phyloP scores from a whole-genome alignment of 2,797 vertebrate species.

The Phrynocephalus forsythii region DNA sequence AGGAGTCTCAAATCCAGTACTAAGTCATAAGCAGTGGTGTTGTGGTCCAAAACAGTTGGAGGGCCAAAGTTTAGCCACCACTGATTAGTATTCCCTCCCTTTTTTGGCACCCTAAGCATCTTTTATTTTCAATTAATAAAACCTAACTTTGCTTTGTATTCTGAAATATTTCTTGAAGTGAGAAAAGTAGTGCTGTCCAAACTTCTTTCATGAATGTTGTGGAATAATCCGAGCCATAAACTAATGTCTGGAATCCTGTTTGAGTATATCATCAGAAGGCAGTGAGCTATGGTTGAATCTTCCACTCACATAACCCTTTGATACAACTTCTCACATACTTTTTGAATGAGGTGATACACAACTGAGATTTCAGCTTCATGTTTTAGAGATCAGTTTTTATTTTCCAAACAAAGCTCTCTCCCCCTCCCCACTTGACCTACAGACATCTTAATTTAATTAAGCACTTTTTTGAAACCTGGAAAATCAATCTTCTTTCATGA shows the following conservation, averaged over 20 bases:
- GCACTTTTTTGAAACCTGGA: conserved; percentile 69
- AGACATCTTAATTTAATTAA: conserved; percentile 53
- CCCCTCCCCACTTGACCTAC: conserved; percentile 50
- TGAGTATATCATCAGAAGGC: conserved; percentile 12
- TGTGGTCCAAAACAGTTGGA: too few species aligned
- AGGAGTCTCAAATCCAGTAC: too few species aligned
- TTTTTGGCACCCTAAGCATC: conserved; percentile 10
- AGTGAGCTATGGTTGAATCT: conserved; percentile 9
- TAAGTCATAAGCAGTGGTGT: too few species aligned
- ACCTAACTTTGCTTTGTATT: neutral
- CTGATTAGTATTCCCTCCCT: too few species aligned
- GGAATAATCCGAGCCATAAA: conserved; percentile 9
- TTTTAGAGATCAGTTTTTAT: conserved; percentile 43
- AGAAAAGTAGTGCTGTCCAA: conserved; percentile 17
- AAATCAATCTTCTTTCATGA: conserved; percentile 64
- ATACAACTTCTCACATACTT: conserved; percentile 40
- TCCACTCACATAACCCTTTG: conserved; percentile 21
- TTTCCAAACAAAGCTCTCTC: conserved; percentile 42
- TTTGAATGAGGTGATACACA: conserved; percentile 31
- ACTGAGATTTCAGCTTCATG: neutral
- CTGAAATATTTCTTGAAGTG: conserved; percentile 3
- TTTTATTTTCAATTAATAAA: conserved; percentile 48
- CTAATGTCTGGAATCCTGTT: conserved; percentile 9
- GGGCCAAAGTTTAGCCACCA: too few species aligned
- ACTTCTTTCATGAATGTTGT: conserved; percentile 15